Evolutionary conservation across 1,140 invertebrate species (phyloP).

Genomic region (Calosoma granatense): DNA sequence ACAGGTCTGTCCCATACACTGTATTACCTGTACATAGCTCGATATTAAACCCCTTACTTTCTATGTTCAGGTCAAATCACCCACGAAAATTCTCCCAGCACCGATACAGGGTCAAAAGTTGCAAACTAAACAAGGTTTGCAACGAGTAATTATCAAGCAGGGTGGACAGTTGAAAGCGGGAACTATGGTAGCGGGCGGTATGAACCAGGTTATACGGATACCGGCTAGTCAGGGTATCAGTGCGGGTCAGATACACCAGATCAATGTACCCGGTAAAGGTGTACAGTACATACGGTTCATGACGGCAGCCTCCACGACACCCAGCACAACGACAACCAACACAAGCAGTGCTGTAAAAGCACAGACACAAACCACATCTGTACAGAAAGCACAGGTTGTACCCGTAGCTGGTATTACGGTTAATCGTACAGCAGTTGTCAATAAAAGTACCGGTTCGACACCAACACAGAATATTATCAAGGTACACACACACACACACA

Average conservation of each 20-base stretch:
- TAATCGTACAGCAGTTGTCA: neutral
- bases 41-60: no score
- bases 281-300: constrained; percentile 64
- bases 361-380: constrained; percentile 24
- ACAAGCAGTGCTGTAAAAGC: neutral
- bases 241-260: constrained; percentile 52
- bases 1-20: constrained; percentile 25
- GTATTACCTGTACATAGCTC: no score
- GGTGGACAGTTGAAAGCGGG: constrained; percentile 35
- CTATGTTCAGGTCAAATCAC: constrained; percentile 48
- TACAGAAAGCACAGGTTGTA: constrained; percentile 30
- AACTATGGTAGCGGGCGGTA: constrained; percentile 19
- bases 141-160: constrained; percentile 50
- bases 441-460: neutral
- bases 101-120: constrained; percentile 34
- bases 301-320: constrained; percentile 37
- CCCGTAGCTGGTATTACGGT: constrained; percentile 33
- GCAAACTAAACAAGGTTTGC: constrained; percentile 33
- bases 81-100: constrained; percentile 59
- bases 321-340: constrained; percentile 33
- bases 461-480: constrained; percentile 10
- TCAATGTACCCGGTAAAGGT: constrained; percentile 61
- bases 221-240: constrained; percentile 42
- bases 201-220: constrained; percentile 51
- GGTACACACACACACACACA: no score